Percentiles rank a stretch among this genome's conserved stretches.
These are phyloP conservation scores for Arremon brunneinucha DNA, from an alignment of 2,797 vertebrate genomes.

Conservation along the genomic window DNA sequence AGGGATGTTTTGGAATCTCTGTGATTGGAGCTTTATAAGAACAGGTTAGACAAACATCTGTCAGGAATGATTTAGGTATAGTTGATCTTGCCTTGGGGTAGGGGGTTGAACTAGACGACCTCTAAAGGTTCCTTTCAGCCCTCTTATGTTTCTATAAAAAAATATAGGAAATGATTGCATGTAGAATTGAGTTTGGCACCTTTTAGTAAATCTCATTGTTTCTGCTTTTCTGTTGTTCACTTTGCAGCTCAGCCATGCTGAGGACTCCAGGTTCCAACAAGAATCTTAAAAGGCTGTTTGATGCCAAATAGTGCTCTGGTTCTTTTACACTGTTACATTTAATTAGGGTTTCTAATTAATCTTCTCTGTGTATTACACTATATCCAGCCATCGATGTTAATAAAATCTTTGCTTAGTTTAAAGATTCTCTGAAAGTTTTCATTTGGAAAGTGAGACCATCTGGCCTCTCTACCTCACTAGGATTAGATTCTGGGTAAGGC, in stretches of 20 bases:
- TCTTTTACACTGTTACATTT: constrained; percentile 63
- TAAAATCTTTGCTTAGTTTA: constrained; percentile 69
- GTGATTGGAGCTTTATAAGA: constrained; percentile 48
- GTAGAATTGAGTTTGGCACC: constrained; percentile 27
- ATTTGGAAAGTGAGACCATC: constrained; percentile 68
- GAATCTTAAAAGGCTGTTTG: constrained; percentile 31
- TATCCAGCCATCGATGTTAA: constrained; percentile 65
- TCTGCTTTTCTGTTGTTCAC: not conserved
- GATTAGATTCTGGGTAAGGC: constrained; percentile 50
- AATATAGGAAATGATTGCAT: not conserved
- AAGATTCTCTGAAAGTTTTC: constrained; percentile 68
- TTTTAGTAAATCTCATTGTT: constrained; percentile 28
- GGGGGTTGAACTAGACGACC: not conserved
- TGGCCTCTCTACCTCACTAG: constrained; percentile 55
- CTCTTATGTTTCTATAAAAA: constrained; percentile 22
- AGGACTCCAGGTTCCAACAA: constrained; percentile 1
- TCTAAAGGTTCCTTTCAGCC: not conserved
- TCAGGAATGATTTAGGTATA: constrained; percentile 64
- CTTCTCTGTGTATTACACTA: constrained; percentile 59
- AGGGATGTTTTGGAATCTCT: constrained; percentile 41
- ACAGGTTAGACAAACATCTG: constrained; percentile 69
- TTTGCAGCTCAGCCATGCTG: constrained; percentile 5
- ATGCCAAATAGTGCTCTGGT: constrained; percentile 42
- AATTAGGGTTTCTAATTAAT: constrained; percentile 71
- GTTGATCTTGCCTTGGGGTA: constrained; percentile 15